phyloP scores from a whole-genome alignment of 1,140 invertebrate genomes.

The Alviniconcha marisindica region DNA sequence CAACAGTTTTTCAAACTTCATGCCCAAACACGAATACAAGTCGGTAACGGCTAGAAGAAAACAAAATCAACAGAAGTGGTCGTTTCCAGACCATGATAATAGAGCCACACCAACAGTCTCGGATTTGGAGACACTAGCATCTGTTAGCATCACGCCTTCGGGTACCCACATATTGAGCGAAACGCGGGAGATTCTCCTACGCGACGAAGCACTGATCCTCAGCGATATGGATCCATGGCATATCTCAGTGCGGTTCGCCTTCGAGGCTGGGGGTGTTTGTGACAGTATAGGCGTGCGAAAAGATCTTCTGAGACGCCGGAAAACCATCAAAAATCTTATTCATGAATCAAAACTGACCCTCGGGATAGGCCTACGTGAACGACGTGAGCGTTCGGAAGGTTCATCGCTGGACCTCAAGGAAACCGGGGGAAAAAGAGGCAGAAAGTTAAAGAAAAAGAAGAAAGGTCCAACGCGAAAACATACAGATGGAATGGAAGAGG shows the following conservation, averaged over 20 bases:
- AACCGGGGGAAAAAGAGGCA: not conserved
- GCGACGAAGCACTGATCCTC: not conserved
- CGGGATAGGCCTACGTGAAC: not conserved
- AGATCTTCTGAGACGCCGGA: not conserved
- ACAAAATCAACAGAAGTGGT: not conserved
- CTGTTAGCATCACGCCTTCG: slow-evolving; percentile 1
- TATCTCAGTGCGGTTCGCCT: slow-evolving; percentile 10
- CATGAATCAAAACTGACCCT: not conserved
- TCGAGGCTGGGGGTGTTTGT: slow-evolving; percentile 22
- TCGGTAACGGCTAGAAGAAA: too few relatives aligned
- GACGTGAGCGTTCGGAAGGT: not conserved
- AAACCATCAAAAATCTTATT: not conserved
- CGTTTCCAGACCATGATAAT: not conserved
- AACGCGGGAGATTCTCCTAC: not conserved
- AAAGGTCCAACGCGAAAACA: not conserved
- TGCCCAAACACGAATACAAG: not conserved
- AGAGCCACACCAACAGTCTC: too few relatives aligned
- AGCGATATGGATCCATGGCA: slow-evolving; percentile 33
- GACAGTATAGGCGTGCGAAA: slow-evolving; percentile 25
- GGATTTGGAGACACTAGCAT: too few relatives aligned
- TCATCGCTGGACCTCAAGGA: not conserved
- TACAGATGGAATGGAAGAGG: too few relatives aligned
- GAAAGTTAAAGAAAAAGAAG: not conserved
- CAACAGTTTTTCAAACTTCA: not conserved
- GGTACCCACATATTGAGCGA: not conserved